These are phyloP conservation scores for Apis florea DNA, from an alignment of 1,140 invertebrate genomes.

Conservation along the genomic window DNA sequence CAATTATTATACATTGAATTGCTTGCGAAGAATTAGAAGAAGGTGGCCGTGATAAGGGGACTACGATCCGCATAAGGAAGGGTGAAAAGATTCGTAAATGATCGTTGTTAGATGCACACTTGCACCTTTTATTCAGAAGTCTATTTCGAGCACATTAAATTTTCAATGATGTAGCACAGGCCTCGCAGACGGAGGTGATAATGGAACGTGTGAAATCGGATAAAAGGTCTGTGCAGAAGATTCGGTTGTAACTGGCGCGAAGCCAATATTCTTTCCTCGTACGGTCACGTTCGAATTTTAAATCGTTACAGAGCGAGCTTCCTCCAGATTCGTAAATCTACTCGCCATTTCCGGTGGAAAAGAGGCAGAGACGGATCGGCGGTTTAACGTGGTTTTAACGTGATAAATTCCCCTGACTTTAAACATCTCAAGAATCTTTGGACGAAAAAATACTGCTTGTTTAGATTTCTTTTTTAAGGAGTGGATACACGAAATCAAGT, in stretches of 20 bases:
- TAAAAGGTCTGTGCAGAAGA: neutral
- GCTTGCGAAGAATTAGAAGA: too few species aligned
- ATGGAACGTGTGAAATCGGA: neutral
- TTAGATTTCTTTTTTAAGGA: too few species aligned
- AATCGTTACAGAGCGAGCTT: neutral
- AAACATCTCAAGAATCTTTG: neutral
- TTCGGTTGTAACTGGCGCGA: neutral
- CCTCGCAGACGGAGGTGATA: neutral
- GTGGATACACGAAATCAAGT: too few species aligned
- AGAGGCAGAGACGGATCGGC: neutral
- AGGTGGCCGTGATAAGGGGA: too few species aligned
- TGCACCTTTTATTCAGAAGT: neutral
- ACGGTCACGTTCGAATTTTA: conserved; percentile 28
- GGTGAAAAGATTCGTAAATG: too few species aligned
- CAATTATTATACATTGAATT: too few species aligned
- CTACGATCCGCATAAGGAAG: too few species aligned
- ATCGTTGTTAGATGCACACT: too few species aligned
- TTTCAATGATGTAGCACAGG: too few species aligned
- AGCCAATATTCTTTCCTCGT: conserved; percentile 20
- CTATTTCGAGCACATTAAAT: neutral
- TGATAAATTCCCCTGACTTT: neutral
- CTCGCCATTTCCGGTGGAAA: too few species aligned
- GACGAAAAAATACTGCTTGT: neutral
- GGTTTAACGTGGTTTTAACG: neutral
- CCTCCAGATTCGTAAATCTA: conserved; percentile 23